Evolutionary conservation across 2,113 vertebrate species (phyloP).

Genomic region (Pollimyrus isidori): DNA sequence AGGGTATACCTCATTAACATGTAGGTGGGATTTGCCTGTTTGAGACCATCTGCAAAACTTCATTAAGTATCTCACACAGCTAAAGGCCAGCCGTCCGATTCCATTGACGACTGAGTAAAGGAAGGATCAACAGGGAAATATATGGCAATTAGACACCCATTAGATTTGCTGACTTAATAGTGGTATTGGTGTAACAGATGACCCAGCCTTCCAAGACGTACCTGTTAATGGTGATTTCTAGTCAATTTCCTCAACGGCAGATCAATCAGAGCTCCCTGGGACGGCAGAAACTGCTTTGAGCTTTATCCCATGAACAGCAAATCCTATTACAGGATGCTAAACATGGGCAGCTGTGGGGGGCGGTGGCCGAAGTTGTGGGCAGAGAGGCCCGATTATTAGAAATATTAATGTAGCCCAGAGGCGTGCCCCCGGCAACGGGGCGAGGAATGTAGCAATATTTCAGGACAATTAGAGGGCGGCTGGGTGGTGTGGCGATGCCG

Average conservation of each 20-base stretch:
- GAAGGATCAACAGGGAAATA: constrained; percentile 72
- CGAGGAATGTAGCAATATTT: constrained; percentile 46
- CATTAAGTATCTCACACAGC: not conserved
- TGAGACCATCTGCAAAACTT: not conserved
- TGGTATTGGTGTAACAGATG: constrained; percentile 69
- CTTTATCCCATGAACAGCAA: constrained; percentile 64
- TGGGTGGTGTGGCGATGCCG: not conserved
- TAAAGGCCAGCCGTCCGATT: not conserved
- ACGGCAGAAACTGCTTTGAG: constrained; percentile 68
- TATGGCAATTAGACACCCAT: constrained; percentile 68
- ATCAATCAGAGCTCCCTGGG: constrained; percentile 75
- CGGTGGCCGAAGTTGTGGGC: constrained; percentile 61
- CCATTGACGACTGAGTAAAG: constrained; percentile 46
- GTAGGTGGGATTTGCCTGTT: not conserved
- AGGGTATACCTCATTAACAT: not conserved
- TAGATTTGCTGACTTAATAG: constrained; percentile 69
- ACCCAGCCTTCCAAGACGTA: constrained; percentile 75
- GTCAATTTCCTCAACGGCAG: constrained; percentile 80
- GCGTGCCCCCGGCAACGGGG: constrained; percentile 56
- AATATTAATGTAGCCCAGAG: constrained; percentile 59
- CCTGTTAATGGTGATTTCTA: constrained; percentile 65
- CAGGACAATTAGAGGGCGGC: constrained; percentile 20
- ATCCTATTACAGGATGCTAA: constrained; percentile 73
- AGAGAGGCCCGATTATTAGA: constrained; percentile 71
- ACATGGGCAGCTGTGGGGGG: constrained; percentile 68